Conservation (phyloP, 2,113 vertebrate species). For the Trochalopteron elliotii region DNA sequence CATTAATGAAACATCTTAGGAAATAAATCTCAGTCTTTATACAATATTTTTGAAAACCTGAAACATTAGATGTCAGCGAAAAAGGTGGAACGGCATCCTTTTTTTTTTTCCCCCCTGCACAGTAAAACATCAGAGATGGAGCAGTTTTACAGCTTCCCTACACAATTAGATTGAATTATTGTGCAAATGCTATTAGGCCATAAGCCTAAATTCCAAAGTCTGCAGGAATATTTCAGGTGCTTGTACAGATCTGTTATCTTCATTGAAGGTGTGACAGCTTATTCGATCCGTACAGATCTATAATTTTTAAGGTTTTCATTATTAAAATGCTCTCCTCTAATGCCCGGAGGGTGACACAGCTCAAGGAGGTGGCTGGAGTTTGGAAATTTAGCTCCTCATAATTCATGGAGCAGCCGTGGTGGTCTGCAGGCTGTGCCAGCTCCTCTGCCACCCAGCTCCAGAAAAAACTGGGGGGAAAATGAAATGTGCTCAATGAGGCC, state of each 20-base stretch:
- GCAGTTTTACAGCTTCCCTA: slow-evolving; percentile 62
- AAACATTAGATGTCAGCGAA: slow-evolving; percentile 83
- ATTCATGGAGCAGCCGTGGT: not conserved
- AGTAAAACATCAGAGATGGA: slow-evolving; percentile 64
- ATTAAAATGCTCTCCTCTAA: slow-evolving; percentile 8
- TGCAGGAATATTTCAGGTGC: slow-evolving; percentile 56
- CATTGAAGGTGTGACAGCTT: slow-evolving; percentile 47
- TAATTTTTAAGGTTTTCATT: slow-evolving; percentile 10
- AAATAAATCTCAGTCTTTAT: slow-evolving; percentile 86
- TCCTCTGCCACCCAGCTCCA: not conserved
- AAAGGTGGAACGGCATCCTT: slow-evolving; percentile 72
- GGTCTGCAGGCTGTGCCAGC: not conserved
- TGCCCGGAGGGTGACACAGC: not conserved
- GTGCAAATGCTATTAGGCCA: slow-evolving; percentile 57
- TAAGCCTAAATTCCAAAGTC: slow-evolving; percentile 62
- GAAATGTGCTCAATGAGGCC: not conserved
- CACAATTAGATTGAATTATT: slow-evolving; percentile 76
- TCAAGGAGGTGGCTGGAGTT: not conserved
- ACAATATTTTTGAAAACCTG: slow-evolving; percentile 82
- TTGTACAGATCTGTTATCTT: slow-evolving; percentile 62
- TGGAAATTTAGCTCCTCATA: not conserved
- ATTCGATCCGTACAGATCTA: not conserved
- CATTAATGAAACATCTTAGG: slow-evolving; percentile 88
- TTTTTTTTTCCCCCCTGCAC: not conserved
- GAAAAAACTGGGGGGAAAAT: not conserved